Conservation (phyloP, 1,140 invertebrate genomes). For the Halictus rubicundus region DNA sequence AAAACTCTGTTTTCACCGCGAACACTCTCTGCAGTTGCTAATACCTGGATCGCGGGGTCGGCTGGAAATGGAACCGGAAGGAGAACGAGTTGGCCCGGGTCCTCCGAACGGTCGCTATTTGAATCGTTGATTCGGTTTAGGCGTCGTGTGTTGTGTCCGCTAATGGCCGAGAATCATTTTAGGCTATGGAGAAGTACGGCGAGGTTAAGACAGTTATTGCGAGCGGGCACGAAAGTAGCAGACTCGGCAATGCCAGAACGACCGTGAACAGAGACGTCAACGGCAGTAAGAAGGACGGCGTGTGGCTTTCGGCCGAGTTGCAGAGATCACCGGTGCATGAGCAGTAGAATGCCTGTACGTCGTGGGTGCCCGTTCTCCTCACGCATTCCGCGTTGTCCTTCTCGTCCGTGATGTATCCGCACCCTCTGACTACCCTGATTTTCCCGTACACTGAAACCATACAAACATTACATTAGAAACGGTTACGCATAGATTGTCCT, state of each 20-base stretch:
- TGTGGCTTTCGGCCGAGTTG: constrained; percentile 81
- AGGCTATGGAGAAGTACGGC: constrained; percentile 52
- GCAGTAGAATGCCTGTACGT: constrained; percentile 88
- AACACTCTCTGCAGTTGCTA: neutral
- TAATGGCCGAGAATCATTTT: constrained; percentile 27
- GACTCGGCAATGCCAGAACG: constrained; percentile 49
- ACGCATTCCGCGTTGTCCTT: constrained; percentile 83
- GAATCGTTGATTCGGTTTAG: constrained; percentile 41
- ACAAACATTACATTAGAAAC: neutral
- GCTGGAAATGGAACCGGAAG: neutral
- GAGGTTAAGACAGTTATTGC: constrained; percentile 27
- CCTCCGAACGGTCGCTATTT: constrained; percentile 21
- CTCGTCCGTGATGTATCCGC: constrained; percentile 86
- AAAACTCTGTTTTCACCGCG: neutral
- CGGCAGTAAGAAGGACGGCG: constrained; percentile 57
- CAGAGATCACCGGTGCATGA: constrained; percentile 88
- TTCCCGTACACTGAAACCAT: constrained; percentile 86
- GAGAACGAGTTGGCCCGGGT: constrained; percentile 42
- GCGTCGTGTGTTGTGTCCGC: constrained; percentile 17
- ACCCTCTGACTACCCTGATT: constrained; percentile 86
- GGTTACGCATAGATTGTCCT: too few relatives aligned
- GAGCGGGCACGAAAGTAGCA: constrained; percentile 48
- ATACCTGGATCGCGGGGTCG: neutral
- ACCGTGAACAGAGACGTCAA: constrained; percentile 51
- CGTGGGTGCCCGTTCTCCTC: constrained; percentile 86